These are phyloP conservation scores for Astur gentilis DNA, from an alignment of 2,113 vertebrate species.

Conservation along the genomic window DNA sequence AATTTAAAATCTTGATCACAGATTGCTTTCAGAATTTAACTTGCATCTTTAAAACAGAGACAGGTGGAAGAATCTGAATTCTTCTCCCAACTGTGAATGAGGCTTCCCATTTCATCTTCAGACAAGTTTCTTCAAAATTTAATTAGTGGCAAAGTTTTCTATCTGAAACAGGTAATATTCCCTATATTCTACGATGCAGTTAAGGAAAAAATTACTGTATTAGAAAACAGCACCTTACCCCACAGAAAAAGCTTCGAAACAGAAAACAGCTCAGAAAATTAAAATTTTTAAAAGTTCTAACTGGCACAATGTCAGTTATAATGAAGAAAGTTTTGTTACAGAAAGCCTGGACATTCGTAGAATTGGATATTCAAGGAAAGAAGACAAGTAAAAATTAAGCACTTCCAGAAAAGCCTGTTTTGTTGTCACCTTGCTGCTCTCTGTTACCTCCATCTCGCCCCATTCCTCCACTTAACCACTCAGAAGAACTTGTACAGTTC, in stretches of 20 bases:
- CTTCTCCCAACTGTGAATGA: not conserved
- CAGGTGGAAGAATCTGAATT: not conserved
- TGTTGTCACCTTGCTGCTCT: not conserved
- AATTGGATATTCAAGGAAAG: not conserved
- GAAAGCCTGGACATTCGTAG: not conserved
- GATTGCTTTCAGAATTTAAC: not conserved
- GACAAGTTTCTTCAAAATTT: not conserved
- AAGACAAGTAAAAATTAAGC: not conserved
- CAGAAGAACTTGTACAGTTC: not conserved
- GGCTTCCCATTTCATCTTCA: not conserved
- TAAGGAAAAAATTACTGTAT: not conserved
- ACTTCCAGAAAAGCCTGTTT: not conserved
- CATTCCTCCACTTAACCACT: not conserved
- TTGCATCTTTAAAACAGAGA: not conserved
- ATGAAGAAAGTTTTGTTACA: not conserved
- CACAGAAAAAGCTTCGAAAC: not conserved
- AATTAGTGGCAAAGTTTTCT: not conserved
- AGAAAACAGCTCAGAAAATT: not conserved
- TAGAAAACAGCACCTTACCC: not conserved
- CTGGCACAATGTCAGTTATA: not conserved
- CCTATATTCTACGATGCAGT: not conserved
- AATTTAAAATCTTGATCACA: not conserved
- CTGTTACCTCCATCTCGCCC: not conserved
- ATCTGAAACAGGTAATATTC: not conserved
- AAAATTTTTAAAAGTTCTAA: fast-evolving